These are phyloP conservation scores for Lomographa bimaculata DNA, from an alignment of 2,888 invertebrate species.

Conservation along the genomic window DNA sequence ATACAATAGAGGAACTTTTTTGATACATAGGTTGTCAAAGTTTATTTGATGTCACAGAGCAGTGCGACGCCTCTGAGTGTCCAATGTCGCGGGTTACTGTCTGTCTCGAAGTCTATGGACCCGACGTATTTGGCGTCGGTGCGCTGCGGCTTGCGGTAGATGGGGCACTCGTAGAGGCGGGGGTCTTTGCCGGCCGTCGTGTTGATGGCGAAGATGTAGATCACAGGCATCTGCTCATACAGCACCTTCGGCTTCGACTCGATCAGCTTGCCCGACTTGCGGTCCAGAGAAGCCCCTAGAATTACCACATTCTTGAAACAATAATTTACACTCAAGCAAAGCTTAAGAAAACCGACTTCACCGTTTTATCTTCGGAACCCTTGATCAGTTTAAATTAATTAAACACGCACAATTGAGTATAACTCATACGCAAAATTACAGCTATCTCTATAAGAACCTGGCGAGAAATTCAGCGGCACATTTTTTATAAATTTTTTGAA, in stretches of 20 bases:
- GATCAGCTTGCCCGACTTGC: conserved; percentile 93
- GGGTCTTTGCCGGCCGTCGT: conserved; percentile 96
- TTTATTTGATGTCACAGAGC: conserved; percentile 96
- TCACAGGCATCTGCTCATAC: conserved; percentile 98
- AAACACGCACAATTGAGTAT: no score
- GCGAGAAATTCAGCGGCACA: no score
- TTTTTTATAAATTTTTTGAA: no score
- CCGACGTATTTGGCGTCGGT: conserved; percentile 98
- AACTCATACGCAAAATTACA: no score
- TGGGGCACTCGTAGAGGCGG: conserved; percentile 97
- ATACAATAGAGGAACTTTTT: no score
- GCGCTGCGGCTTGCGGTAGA: conserved; percentile 96
- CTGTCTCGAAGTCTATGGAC: conserved; percentile 96
- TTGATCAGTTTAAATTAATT: no score
- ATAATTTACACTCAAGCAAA: no score
- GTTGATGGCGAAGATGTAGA: conserved; percentile 97
- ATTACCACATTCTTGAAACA: no score
- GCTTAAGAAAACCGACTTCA: no score
- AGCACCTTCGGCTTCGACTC: conserved; percentile 97
- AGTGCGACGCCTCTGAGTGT: conserved; percentile 97
- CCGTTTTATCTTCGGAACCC: no score
- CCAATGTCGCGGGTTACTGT: conserved; percentile 97
- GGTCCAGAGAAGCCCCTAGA: conserved; percentile 91
- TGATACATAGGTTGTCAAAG: no score
- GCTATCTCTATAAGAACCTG: no score